These are phyloP conservation scores for Limnodromus scolopaceus DNA, from an alignment of 2,797 vertebrate species.

Conservation along the genomic window DNA sequence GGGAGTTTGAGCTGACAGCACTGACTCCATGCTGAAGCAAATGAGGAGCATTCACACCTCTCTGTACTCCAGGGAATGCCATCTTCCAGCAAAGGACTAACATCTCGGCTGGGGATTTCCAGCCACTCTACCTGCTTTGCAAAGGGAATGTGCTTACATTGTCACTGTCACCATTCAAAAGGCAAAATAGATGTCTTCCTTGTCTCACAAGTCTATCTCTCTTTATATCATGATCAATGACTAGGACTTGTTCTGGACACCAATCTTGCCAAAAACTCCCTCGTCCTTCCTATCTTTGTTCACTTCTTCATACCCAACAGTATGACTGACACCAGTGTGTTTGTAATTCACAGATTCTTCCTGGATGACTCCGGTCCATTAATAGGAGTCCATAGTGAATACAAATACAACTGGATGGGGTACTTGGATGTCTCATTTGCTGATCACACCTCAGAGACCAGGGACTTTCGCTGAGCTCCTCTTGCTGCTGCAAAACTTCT, in stretches of 20 bases:
- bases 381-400: neutral
- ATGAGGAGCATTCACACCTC: neutral
- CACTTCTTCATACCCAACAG: neutral
- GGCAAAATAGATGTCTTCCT: neutral
- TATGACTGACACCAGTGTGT: neutral
- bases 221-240: rapidly evolving
- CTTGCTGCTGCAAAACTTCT: slow-evolving; percentile 27
- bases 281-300: neutral
- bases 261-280: neutral
- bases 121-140: neutral
- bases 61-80: neutral
- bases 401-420: neutral
- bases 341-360: neutral
- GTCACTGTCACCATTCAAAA: neutral
- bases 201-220: neutral
- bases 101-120: neutral
- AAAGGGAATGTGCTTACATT: neutral
- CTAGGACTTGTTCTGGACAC: neutral
- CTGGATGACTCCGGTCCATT: neutral
- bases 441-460: slow-evolving; percentile 10
- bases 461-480: slow-evolving; percentile 25
- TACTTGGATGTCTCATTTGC: slow-evolving; percentile 13
- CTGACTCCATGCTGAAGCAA: neutral
- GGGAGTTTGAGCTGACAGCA: neutral
- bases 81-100: neutral